These are phyloP conservation scores for Drosophila planitibia DNA, from an alignment of 2,888 invertebrate species.

Conservation along the genomic window DNA sequence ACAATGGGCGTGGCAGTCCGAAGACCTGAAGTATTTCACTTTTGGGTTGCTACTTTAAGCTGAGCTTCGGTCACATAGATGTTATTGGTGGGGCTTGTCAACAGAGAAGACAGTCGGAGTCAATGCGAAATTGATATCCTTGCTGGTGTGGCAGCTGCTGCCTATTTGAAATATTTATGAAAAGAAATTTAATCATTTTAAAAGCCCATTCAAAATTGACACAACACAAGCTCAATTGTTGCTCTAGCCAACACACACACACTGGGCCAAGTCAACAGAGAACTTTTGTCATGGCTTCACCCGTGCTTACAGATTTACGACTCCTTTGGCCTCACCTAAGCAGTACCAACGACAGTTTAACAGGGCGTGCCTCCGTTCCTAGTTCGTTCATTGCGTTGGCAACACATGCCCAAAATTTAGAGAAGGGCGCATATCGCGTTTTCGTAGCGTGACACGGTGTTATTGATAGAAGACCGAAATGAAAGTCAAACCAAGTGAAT, in stretches of 20 bases:
- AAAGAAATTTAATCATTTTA: constrained; percentile 77
- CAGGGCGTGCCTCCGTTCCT: not conserved
- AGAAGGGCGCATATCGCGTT: not conserved
- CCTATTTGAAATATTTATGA: constrained; percentile 52
- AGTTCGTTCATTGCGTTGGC: not conserved
- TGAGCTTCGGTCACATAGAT: constrained; percentile 5
- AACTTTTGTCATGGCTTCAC: not conserved
- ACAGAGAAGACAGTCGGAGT: constrained; percentile 33
- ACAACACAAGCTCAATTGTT: constrained; percentile 62
- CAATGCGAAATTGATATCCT: constrained; percentile 54
- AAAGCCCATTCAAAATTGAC: constrained; percentile 70
- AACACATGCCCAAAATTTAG: constrained; percentile 5
- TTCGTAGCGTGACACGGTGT: not conserved
- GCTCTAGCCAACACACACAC: constrained; percentile 22
- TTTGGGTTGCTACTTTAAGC: constrained; percentile 31
- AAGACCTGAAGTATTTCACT: constrained; percentile 25
- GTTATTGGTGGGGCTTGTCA: constrained; percentile 48
- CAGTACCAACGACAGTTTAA: not conserved
- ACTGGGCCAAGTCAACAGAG: constrained; percentile 8
- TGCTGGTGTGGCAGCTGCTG: constrained; percentile 15
- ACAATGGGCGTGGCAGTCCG: constrained; percentile 21
- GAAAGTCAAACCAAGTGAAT: not conserved
- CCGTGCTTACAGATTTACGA: constrained; percentile 9
- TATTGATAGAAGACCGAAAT: not conserved
- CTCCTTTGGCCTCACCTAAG: not conserved